These are phyloP conservation scores for Macheiramphus alcinus DNA, from an alignment of 2,113 vertebrate species.

Conservation along the genomic window DNA sequence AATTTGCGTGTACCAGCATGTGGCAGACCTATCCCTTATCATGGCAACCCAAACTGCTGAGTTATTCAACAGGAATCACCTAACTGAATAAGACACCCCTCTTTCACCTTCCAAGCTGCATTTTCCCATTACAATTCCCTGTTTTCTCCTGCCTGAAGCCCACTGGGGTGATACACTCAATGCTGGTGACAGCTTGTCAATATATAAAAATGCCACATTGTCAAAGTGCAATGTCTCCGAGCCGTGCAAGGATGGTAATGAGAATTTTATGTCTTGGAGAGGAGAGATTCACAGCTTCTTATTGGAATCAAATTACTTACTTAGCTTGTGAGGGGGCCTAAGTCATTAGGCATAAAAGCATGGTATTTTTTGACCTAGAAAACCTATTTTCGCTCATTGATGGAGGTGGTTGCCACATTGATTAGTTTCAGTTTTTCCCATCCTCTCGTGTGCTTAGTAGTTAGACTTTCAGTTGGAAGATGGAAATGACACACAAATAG, in stretches of 20 bases:
- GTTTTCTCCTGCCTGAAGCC: neutral
- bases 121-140: neutral
- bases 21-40: neutral
- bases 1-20: neutral
- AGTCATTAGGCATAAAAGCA: neutral
- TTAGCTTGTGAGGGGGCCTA: neutral
- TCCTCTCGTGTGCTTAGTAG: neutral
- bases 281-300: neutral
- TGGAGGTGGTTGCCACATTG: neutral
- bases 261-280: constrained; percentile 27
- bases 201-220: neutral
- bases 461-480: neutral
- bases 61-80: neutral
- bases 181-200: constrained; percentile 23
- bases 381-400: neutral
- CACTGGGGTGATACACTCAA: neutral
- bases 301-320: constrained; percentile 32
- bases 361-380: constrained; percentile 9
- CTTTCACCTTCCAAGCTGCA: neutral
- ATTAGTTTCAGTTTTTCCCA: neutral
- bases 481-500: neutral
- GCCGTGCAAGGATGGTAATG: neutral
- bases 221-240: neutral
- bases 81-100: neutral
- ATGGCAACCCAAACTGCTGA: neutral